phyloP scores from a whole-genome alignment of 2,113 vertebrate genomes.

The Chlamydotis undulata region DNA sequence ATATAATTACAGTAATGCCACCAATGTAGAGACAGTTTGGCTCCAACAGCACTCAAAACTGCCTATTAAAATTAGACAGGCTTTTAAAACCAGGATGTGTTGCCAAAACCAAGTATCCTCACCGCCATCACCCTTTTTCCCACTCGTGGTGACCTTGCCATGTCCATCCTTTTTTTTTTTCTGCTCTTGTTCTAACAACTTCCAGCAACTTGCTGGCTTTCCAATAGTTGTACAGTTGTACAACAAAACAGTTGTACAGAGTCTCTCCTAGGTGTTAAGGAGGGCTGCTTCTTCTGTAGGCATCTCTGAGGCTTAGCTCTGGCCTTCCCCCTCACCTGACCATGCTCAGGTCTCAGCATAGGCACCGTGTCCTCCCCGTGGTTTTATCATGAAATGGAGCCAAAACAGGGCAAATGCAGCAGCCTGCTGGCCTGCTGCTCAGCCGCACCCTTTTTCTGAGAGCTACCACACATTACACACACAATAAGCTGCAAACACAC shows the following conservation, averaged over 20 bases:
- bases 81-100: neutral
- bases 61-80: neutral
- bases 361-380: fast-evolving
- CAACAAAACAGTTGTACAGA: neutral
- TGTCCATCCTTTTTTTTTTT: neutral
- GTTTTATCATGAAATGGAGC: neutral
- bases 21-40: neutral
- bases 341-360: neutral
- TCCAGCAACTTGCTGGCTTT: neutral
- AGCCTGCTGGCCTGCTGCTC: neutral
- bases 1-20: neutral
- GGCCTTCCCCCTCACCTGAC: neutral
- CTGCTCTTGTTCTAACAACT: neutral
- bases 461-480: neutral
- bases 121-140: neutral
- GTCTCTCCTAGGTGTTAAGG: neutral
- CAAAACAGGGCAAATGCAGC: neutral
- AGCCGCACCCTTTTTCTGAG: neutral
- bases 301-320: neutral
- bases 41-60: neutral
- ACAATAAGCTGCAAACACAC: neutral
- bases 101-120: neutral
- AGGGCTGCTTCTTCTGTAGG: neutral
- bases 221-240: neutral
- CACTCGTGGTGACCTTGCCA: fast-evolving